Evolutionary conservation across 37 sponge, comb jelly and placozoan genomes (phyloP).

Genomic region (Tethya wilhelma): DNA sequence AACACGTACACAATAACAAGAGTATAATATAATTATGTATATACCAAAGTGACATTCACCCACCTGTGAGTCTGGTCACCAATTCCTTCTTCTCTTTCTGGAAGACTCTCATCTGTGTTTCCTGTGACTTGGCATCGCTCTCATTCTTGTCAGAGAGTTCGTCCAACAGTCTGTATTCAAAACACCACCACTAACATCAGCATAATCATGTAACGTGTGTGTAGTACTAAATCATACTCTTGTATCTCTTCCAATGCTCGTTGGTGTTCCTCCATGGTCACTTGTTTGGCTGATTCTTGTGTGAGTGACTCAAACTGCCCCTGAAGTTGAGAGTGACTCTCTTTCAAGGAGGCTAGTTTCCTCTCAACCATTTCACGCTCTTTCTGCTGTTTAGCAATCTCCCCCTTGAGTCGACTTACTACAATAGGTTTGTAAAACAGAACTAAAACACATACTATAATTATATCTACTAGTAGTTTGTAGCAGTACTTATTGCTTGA

Average conservation of each 20-base stretch:
- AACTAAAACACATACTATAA: neutral
- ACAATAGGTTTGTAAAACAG: neutral
- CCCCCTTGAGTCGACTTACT: slow-evolving; percentile 36
- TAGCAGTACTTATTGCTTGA: slow-evolving; percentile 9
- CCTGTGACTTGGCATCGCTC: neutral
- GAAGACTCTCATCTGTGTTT: slow-evolving; percentile 1
- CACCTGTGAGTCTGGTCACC: slow-evolving; percentile 52
- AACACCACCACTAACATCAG: neutral
- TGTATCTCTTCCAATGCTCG: slow-evolving; percentile 37
- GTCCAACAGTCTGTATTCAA: slow-evolving; percentile 25
- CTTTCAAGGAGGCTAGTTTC: slow-evolving; percentile 3
- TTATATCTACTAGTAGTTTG: too few species aligned
- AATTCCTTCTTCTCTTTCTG: slow-evolving; percentile 41
- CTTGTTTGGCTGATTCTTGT: neutral
- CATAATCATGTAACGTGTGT: neutral
- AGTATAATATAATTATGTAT: neutral
- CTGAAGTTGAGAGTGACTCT: slow-evolving; percentile 31
- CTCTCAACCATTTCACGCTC: slow-evolving; percentile 23
- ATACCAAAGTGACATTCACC: neutral
- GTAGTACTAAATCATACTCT: slow-evolving; percentile 3
- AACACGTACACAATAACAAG: neutral
- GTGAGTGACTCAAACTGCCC: slow-evolving; percentile 10
- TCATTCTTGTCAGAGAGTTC: slow-evolving; percentile 20
- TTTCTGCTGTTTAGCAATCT: neutral
- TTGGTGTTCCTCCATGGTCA: slow-evolving; percentile 47